Percentiles rank a stretch among this genome's conserved stretches.
Conservation (phyloP, 2,888 invertebrate genomes). For the Hydroisotoma schaefferi region DNA sequence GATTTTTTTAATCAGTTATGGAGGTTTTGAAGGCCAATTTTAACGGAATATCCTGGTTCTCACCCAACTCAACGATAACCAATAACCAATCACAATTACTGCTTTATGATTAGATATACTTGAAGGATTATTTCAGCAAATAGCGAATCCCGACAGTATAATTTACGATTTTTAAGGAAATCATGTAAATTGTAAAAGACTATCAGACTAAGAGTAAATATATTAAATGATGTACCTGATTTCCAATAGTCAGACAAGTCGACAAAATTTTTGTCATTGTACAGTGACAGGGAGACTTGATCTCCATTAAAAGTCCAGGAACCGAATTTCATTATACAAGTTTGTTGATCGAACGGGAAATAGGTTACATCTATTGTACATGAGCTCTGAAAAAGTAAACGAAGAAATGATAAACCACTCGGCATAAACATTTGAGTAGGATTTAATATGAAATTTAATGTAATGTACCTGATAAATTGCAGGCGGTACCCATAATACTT, state of each 20-base stretch:
- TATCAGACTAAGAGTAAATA: too few relatives aligned
- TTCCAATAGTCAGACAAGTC: constrained; percentile 97
- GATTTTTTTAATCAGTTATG: too few relatives aligned
- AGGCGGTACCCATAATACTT: constrained; percentile 98
- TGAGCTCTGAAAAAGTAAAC: constrained; percentile 68
- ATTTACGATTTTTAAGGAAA: too few relatives aligned
- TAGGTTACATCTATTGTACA: constrained; percentile 99
- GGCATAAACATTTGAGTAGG: neutral
- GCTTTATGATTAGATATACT: too few relatives aligned
- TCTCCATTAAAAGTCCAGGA: constrained; percentile 98
- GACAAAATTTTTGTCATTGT: constrained; percentile 92
- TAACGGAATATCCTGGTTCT: too few relatives aligned
- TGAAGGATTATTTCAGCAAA: too few relatives aligned
- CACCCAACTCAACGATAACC: too few relatives aligned
- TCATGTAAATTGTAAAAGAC: too few relatives aligned
- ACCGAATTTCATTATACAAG: constrained; percentile 99
- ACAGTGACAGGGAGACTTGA: constrained; percentile 89
- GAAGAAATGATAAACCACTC: neutral
- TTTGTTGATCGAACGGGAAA: constrained; percentile 99
- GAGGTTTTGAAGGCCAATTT: too few relatives aligned
- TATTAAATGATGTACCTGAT: too few relatives aligned
- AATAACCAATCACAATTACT: too few relatives aligned
- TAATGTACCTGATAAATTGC: constrained; percentile 86
- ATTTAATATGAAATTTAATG: neutral
- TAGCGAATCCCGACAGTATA: too few relatives aligned